These are phyloP conservation scores for Andricus curvator DNA, from an alignment of 2,888 invertebrate species.

Conservation along the genomic window DNA sequence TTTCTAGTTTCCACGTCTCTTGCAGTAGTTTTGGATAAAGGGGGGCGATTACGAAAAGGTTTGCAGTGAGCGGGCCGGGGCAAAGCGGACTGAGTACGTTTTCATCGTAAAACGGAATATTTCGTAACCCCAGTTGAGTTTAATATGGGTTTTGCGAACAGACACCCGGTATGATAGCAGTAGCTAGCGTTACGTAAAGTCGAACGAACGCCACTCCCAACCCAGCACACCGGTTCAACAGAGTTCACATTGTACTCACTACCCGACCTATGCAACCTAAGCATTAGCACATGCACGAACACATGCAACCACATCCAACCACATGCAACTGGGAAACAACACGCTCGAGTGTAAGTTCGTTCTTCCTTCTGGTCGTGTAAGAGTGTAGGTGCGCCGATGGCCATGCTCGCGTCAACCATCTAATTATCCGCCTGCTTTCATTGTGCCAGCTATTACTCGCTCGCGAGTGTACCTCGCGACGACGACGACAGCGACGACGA, in stretches of 20 bases:
- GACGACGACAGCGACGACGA: background rate
- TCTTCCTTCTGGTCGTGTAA: no score
- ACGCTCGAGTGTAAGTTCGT: background rate
- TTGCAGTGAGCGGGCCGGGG: background rate
- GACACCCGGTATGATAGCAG: conserved; percentile 1
- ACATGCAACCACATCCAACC: background rate
- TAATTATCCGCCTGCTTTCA: background rate
- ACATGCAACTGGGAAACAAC: background rate
- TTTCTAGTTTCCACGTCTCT: background rate
- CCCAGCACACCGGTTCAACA: background rate
- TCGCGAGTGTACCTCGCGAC: no score
- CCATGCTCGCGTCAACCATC: background rate
- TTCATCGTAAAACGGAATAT: background rate
- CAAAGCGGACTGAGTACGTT: background rate
- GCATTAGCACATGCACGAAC: background rate
- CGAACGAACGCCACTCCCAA: background rate
- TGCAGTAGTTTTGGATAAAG: background rate
- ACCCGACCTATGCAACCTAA: conserved; percentile 1
- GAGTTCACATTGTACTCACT: background rate
- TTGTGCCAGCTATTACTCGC: no score
- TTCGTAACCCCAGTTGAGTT: conserved; percentile 1
- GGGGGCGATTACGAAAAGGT: background rate
- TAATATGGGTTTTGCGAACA: background rate
- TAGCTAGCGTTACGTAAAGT: conserved; percentile 1
- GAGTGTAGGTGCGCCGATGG: background rate